Evolutionary conservation across 1,140 invertebrate genomes (phyloP).

Genomic region (Cydia strobilella): DNA sequence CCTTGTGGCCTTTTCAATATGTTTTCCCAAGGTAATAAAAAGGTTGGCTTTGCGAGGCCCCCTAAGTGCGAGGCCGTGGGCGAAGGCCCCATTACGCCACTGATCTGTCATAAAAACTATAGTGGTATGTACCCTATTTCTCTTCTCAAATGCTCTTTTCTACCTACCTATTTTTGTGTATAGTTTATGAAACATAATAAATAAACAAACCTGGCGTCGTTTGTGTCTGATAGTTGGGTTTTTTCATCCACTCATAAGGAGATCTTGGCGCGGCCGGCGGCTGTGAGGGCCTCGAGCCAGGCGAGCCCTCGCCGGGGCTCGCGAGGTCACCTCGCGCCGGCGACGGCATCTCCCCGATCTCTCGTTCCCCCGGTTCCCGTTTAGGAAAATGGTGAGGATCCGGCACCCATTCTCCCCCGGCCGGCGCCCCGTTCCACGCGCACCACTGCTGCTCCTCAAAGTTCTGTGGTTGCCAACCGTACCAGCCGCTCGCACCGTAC

Average conservation of each 20-base stretch:
- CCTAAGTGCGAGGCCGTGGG: no score
- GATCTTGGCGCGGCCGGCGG: slow-evolving; percentile 85
- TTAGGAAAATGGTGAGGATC: slow-evolving; percentile 71
- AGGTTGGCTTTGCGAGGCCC: no score
- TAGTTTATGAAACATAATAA: slow-evolving; percentile 37
- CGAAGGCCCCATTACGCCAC: no score
- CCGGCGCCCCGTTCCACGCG: slow-evolving; percentile 78
- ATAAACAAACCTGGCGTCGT: slow-evolving; percentile 87
- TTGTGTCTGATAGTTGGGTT: slow-evolving; percentile 89
- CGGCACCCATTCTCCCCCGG: slow-evolving; percentile 75
- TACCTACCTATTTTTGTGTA: no score
- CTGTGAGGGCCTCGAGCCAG: slow-evolving; percentile 74
- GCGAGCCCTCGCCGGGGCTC: slow-evolving; percentile 82
- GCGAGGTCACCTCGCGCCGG: slow-evolving; percentile 84
- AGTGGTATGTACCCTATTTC: no score
- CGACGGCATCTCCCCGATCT: slow-evolving; percentile 81
- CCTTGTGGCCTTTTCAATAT: no score
- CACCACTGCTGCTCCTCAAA: slow-evolving; percentile 80
- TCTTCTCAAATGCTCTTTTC: no score
- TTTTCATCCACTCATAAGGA: slow-evolving; percentile 95
- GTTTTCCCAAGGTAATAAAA: no score
- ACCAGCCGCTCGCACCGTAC: slow-evolving; percentile 73
- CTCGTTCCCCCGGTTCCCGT: slow-evolving; percentile 68
- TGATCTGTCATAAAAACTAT: no score
- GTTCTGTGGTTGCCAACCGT: slow-evolving; percentile 79